Base-by-base conservation (phyloP, 2,797 vertebrate genomes). In the Pteronotus mesoamericanus region DNA sequence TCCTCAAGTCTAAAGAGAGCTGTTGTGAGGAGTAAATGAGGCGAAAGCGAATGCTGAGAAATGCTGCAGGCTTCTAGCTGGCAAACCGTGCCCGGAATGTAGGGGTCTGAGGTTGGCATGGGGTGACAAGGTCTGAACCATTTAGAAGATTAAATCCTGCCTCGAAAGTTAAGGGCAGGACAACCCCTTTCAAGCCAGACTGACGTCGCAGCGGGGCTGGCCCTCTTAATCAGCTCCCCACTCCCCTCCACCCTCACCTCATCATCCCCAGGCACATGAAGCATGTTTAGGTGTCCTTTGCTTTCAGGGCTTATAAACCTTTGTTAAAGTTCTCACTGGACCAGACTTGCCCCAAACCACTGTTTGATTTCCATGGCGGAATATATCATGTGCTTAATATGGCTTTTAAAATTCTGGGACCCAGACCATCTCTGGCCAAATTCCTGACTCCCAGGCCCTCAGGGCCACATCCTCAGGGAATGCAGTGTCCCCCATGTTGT, bases 41-140 rank as follows among this genome's bases (percentile, higher is more conserved):
- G 14, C 4, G 42, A 6, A 19, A 11, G 3, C 9, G 0, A 12
- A 1, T 3, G 24, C 19, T 2, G 29, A 24, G 44, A 42, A 10
- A 5, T 9, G 51, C 39, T 4, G 34, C 16, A 1, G 44, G 24
- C 48, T 8, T 12, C 11, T 3, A 5, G 5, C 32, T 26, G 74
- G 22, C 1, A 1, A 34, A 24, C 7, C 4, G 18, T 34, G 1
- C 9, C 66, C 34, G 34, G 44, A 42, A 29, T 0, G 9, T 3
- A 0, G 0, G 59, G 19, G n/a, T 39, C 64, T 57, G 68, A 18
- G 48, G 10, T 14, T 3, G 1, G 44, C 71, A 29, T 0, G 1
- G 15, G 34, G 12, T 1, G 0, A 19, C 9, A 8, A 24, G 48
- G 6, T 53, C 91, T 42, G 80, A 37, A 29, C 11, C 3, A 1